Conservation (phyloP, 2,113 vertebrate species). For the Peromyscus californicus region DNA sequence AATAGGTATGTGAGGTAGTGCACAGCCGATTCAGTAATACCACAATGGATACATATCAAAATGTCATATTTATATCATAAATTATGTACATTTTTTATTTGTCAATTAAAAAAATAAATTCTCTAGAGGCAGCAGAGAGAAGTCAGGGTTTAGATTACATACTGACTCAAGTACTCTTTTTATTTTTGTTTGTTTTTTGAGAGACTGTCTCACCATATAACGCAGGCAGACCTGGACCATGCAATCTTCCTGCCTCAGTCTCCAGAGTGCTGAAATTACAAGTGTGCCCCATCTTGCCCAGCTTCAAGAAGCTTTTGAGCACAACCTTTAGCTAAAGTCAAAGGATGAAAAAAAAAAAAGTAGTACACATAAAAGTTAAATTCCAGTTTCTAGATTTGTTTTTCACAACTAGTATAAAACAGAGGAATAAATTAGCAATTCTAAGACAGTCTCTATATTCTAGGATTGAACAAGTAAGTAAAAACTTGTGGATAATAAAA, state of each 20-base stretch:
- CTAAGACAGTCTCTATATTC: slow-evolving; percentile 14
- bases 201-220: neutral
- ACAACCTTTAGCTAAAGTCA: neutral
- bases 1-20: neutral
- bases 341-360: slow-evolving; percentile 36
- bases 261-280: neutral
- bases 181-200: neutral
- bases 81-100: neutral
- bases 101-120: neutral
- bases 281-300: neutral
- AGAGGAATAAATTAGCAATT: neutral
- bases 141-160: neutral
- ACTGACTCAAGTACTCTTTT: slow-evolving; percentile 15
- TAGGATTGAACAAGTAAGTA: slow-evolving; percentile 34
- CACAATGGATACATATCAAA: neutral
- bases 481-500: neutral
- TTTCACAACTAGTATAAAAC: neutral
- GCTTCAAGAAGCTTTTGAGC: neutral
- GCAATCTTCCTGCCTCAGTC: neutral
- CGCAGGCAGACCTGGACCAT: neutral
- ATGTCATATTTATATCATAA: neutral
- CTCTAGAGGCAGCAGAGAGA: neutral
- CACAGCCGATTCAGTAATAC: neutral
- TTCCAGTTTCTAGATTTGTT: neutral
- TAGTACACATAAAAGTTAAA: slow-evolving; percentile 33